Percentiles rank a stretch among this genome's conserved stretches.
Conservation (phyloP, 2,797 vertebrate species). For the Pterois miles region DNA sequence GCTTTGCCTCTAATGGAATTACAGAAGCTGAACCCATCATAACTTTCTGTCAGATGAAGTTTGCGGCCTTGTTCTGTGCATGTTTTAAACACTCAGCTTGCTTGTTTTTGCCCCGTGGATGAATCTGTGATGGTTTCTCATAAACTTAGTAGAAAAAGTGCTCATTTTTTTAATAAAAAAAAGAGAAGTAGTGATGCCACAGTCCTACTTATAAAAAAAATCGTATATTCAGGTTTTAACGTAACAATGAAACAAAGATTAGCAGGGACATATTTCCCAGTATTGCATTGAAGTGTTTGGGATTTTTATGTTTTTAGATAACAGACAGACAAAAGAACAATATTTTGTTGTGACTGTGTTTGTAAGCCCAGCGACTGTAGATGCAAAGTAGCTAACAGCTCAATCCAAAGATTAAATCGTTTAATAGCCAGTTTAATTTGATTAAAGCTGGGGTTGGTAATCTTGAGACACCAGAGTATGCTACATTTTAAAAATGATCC, state of each 20-base stretch:
- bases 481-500: no score
- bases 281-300: no score
- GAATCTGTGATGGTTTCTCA: background rate
- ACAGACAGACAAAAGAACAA: background rate
- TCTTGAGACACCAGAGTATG: no score
- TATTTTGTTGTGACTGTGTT: background rate
- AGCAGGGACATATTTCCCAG: background rate
- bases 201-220: background rate
- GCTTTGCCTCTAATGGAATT: slow-evolving; percentile 70
- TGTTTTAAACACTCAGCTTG: slow-evolving; percentile 13
- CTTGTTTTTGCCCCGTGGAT: slow-evolving; percentile 2
- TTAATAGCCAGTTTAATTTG: background rate
- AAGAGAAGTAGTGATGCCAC: background rate
- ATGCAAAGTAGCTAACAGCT: background rate
- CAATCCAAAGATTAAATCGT: background rate
- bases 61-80: slow-evolving; percentile 18
- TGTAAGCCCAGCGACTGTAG: background rate
- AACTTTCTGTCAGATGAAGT: slow-evolving; percentile 43
- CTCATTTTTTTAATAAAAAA: background rate
- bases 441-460: background rate
- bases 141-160: background rate
- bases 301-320: background rate
- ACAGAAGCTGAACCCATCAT: slow-evolving; percentile 57
- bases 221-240: background rate
- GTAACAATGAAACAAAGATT: background rate